A percentile compares a stretch with the other conserved stretches of the same genome.
These are phyloP conservation scores for Dynastes hyllus DNA, from an alignment of 2,888 invertebrate species.

Conservation along the genomic window DNA sequence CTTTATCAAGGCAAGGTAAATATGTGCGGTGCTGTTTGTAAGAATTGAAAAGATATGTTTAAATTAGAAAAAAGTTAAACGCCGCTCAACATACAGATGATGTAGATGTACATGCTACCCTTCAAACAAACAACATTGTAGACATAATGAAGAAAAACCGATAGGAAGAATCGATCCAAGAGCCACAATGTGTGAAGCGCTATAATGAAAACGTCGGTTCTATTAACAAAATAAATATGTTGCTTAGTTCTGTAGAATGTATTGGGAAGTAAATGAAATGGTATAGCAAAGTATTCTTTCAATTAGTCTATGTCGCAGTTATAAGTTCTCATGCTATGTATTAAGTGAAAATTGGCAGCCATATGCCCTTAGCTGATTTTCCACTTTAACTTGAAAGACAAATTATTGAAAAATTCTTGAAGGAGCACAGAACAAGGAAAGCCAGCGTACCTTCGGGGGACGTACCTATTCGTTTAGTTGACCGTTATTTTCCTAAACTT, in stretches of 20 bases:
- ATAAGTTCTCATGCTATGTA: conserved; percentile 52
- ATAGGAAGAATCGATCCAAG: neutral
- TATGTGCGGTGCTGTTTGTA: no score
- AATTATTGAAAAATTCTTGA: conserved; percentile 44
- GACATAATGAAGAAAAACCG: neutral
- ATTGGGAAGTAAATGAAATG: no score
- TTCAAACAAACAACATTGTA: neutral
- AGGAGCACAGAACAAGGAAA: neutral
- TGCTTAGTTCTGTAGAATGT: no score
- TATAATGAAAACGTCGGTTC: no score
- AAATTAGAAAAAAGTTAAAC: no score
- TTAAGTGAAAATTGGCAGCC: conserved; percentile 38
- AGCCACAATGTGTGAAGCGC: no score
- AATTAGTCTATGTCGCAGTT: conserved; percentile 52
- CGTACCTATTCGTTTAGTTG: neutral
- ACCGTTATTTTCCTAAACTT: conserved; percentile 23
- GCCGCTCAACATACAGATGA: no score
- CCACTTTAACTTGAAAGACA: conserved; percentile 52
- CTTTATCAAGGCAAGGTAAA: no score
- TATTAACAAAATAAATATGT: no score
- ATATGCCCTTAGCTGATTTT: conserved; percentile 49
- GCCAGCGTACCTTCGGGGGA: neutral
- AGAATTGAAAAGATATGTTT: no score
- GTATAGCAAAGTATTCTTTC: conserved; percentile 49
- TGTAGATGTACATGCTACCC: no score